phyloP scores from a whole-genome alignment of 1,140 invertebrate genomes.

The Idris sp. region DNA sequence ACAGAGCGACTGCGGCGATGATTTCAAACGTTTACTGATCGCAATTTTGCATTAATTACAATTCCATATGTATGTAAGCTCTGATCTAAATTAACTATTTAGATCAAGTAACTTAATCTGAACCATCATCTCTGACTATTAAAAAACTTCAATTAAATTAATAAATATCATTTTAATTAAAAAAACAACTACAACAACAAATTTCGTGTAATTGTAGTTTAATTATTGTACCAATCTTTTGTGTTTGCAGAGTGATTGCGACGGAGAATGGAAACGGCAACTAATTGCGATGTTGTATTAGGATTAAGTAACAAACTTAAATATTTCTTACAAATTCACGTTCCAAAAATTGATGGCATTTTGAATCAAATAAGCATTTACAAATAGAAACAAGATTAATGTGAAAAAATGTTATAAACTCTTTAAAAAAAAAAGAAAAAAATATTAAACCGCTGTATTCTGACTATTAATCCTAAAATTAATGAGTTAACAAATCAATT shows the following conservation, averaged over 20 bases:
- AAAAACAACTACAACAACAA: no score
- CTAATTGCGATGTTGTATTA: conserved; percentile 79
- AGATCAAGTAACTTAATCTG: no score
- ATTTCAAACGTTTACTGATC: conserved; percentile 80
- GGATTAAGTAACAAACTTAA: conserved; percentile 8
- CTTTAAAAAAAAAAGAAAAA: no score
- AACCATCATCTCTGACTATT: no score
- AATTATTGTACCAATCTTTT: conserved; percentile 23
- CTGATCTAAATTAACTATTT: conserved; percentile 51
- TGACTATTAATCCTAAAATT: no score
- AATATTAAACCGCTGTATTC: no score
- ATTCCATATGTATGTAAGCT: conserved; percentile 39
- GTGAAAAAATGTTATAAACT: no score
- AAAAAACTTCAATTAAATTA: no score
- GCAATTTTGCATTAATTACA: conserved; percentile 75
- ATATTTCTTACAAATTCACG: conserved; percentile 18
- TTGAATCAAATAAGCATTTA: conserved; percentile 24
- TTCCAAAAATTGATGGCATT: conserved; percentile 27
- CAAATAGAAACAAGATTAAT: no score
- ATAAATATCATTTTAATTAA: no score
- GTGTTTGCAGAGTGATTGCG: conserved; percentile 76
- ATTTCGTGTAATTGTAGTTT: no score
- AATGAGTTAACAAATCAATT: no score
- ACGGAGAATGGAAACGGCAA: conserved; percentile 80
- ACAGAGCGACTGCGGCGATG: conserved; percentile 80